phyloP scores from a whole-genome alignment of 2,797 vertebrate species.

The Choloepus didactylus region DNA sequence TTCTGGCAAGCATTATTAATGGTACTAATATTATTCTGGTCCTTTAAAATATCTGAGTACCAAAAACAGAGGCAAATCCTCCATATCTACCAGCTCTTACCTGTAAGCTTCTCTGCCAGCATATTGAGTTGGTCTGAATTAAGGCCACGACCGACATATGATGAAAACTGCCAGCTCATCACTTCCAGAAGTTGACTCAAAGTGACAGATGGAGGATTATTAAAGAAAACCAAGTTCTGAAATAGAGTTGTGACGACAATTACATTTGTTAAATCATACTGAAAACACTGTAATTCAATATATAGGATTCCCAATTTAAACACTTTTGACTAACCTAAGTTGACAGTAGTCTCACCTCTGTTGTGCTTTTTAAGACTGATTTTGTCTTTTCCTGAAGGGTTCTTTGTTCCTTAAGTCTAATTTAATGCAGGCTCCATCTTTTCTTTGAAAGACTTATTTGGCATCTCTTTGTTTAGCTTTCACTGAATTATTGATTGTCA shows the following conservation, averaged over 20 bases:
- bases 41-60: not conserved
- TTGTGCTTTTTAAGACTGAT: not conserved
- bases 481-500: not conserved
- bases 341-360: not conserved
- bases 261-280: not conserved
- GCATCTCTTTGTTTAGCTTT: not conserved
- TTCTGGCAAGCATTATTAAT: not conserved
- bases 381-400: not conserved
- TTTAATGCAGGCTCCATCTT: not conserved
- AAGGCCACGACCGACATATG: conserved; percentile 94
- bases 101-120: conserved; percentile 96
- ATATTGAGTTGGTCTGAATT: conserved; percentile 96
- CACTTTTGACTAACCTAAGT: not conserved
- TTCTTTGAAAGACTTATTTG: conserved; percentile 24
- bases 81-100: conserved; percentile 85
- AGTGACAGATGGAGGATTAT: conserved; percentile 92
- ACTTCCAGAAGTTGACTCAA: conserved; percentile 97
- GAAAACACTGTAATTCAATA: not conserved
- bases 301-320: conserved; percentile 17
- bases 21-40: not conserved
- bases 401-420: not conserved
- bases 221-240: conserved; percentile 96
- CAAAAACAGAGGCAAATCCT: not conserved
- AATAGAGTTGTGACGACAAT: conserved; percentile 75
- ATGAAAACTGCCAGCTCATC: conserved; percentile 98